Conservation (phyloP, 2,888 invertebrate species). For the Spodoptera littoralis region DNA sequence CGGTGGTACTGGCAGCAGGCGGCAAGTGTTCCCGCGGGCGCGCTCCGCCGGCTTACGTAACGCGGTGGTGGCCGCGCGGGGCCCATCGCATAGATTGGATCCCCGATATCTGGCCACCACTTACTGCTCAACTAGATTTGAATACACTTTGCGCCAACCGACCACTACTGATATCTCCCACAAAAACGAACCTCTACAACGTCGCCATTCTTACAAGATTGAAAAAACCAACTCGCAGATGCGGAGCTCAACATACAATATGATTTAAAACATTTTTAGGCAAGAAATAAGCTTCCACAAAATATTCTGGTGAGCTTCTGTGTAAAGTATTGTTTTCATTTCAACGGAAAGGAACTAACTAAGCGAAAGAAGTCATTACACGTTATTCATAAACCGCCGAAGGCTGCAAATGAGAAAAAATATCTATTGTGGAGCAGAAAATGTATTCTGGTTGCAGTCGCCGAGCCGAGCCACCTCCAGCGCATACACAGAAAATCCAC, state of each 20-base stretch:
- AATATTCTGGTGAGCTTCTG: slow-evolving; percentile 24
- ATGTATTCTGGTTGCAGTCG: slow-evolving; percentile 40
- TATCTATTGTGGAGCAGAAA: slow-evolving; percentile 48
- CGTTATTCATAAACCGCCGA: slow-evolving; percentile 53
- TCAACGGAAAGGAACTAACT: slow-evolving; percentile 44
- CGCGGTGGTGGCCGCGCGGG: slow-evolving; percentile 41
- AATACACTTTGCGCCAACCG: slow-evolving; percentile 26
- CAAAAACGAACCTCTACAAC: no score
- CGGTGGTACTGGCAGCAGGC: neutral
- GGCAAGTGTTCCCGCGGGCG: slow-evolving; percentile 43
- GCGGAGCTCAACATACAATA: no score
- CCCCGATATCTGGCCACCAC: slow-evolving; percentile 35
- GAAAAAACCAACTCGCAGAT: no score
- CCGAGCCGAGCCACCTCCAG: slow-evolving; percentile 1
- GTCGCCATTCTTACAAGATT: no score
- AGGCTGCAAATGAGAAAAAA: slow-evolving; percentile 57
- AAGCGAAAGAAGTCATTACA: slow-evolving; percentile 58
- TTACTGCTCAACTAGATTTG: slow-evolving; percentile 51
- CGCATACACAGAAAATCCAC: no score
- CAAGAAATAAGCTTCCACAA: slow-evolving; percentile 29
- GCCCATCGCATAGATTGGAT: slow-evolving; percentile 64
- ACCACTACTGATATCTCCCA: neutral
- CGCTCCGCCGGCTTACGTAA: slow-evolving; percentile 40
- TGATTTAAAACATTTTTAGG: slow-evolving; percentile 4
- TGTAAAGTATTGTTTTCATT: slow-evolving; percentile 41